Percentiles rank a stretch among this genome's conserved stretches.
Evolutionary conservation across 2,888 invertebrate genomes (phyloP).

Genomic region (Coleophora deauratella): DNA sequence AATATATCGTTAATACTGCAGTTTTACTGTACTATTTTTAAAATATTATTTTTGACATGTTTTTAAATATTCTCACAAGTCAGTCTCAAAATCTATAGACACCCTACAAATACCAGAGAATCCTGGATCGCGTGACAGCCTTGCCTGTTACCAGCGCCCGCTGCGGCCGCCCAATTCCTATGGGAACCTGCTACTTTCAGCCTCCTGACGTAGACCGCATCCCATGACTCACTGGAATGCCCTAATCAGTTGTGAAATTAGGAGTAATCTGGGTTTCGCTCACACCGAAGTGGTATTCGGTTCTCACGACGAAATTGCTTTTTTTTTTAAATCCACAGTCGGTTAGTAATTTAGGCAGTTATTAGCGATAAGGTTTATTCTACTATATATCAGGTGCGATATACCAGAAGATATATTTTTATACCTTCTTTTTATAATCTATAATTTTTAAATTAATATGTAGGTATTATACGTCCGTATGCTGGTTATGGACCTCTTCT

Average conservation of each 20-base stretch:
- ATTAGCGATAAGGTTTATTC: no score
- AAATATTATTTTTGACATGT: no score
- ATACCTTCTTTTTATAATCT: no score
- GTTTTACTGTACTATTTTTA: no score
- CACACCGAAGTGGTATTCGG: neutral
- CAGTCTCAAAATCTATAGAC: conserved; percentile 19
- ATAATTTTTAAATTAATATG: no score
- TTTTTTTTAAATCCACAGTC: no score
- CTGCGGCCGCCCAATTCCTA: conserved; percentile 35
- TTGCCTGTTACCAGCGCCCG: conserved; percentile 8
- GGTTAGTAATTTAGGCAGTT: no score
- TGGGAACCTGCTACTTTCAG: conserved; percentile 38
- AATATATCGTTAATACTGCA: no score
- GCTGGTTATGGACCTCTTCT: no score
- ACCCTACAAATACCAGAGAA: conserved; percentile 31
- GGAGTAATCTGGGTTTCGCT: neutral
- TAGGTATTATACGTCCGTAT: no score
- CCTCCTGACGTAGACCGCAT: conserved; percentile 29
- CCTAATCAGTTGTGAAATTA: conserved; percentile 31
- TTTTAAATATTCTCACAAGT: neutral
- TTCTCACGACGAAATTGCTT: neutral
- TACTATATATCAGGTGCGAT: no score
- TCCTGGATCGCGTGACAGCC: conserved; percentile 45
- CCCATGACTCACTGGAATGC: conserved; percentile 26
- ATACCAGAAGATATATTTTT: no score